Conservation (phyloP, 2,113 vertebrate species). For the Etheostoma cragini region DNA sequence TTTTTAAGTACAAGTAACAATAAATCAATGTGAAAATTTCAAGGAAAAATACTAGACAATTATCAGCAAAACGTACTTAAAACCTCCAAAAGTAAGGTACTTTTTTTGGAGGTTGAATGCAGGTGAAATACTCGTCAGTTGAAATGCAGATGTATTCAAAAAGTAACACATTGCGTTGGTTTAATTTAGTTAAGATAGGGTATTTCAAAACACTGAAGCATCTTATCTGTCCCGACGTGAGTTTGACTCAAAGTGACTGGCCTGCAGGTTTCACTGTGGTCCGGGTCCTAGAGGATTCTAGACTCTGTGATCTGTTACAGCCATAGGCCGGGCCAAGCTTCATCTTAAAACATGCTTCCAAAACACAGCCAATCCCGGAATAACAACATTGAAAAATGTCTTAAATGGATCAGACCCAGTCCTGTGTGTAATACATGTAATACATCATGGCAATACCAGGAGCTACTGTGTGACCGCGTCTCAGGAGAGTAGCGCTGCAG, state of each 20-base stretch:
- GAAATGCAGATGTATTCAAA: not conserved
- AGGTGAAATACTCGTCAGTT: not conserved
- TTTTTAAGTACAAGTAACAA: not conserved
- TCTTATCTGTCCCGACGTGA: conserved; percentile 20
- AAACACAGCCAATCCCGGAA: not conserved
- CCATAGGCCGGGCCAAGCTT: conserved; percentile 9
- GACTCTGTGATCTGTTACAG: conserved; percentile 26
- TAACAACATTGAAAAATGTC: not conserved
- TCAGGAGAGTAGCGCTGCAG: not conserved
- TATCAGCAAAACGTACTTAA: not conserved
- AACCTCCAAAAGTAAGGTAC: not conserved
- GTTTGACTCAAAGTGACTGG: conserved; percentile 23
- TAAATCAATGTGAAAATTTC: not conserved
- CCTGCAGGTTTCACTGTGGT: conserved; percentile 39
- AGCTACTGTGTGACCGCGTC: not conserved
- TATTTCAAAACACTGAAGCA: not conserved
- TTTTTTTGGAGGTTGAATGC: not conserved
- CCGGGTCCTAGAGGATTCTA: conserved; percentile 23
- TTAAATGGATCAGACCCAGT: not conserved
- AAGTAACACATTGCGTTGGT: not conserved
- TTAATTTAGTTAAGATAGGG: not conserved
- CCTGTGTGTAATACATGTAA: not conserved
- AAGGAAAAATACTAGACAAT: no score
- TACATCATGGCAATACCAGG: not conserved
- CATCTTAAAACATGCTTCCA: not conserved